These are phyloP conservation scores for Urophycis tenuis DNA, from an alignment of 2,797 vertebrate genomes.

Conservation along the genomic window DNA sequence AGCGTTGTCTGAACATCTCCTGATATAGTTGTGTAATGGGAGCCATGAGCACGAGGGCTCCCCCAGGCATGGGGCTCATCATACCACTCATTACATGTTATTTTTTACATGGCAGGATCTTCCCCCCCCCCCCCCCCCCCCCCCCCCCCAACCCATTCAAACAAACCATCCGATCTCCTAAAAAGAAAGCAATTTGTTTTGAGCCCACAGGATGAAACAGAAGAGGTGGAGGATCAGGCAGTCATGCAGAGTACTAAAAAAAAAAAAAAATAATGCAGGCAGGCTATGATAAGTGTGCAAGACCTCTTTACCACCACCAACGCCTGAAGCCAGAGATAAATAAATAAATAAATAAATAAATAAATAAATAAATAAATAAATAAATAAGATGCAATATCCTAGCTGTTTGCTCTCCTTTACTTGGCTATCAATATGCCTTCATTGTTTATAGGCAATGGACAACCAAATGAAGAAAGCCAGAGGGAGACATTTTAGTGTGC, in stretches of 20 bases:
- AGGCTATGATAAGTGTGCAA: background rate
- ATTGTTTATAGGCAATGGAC: slow-evolving; percentile 31
- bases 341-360: background rate
- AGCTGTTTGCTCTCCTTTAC: slow-evolving; percentile 30
- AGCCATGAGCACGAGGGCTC: slow-evolving; percentile 27
- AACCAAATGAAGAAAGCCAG: slow-evolving; percentile 23
- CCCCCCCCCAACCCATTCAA: slow-evolving; percentile 23
- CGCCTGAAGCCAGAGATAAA: background rate
- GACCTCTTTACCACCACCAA: background rate
- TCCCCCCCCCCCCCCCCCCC: background rate
- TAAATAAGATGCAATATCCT: slow-evolving; percentile 23
- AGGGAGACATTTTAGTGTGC: slow-evolving; percentile 17
- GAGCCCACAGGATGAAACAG: background rate
- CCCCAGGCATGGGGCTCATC: slow-evolving; percentile 32
- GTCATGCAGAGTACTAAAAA: background rate
- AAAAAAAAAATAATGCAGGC: background rate
- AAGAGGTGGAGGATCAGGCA: background rate
- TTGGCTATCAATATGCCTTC: slow-evolving; percentile 33
- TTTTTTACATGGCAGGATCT: slow-evolving; percentile 43
- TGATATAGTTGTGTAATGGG: background rate
- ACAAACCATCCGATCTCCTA: slow-evolving; percentile 41
- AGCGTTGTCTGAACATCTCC: slow-evolving; percentile 38
- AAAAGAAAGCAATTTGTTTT: slow-evolving; percentile 50
- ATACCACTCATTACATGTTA: slow-evolving; percentile 61
- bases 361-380: background rate